phyloP scores from a whole-genome alignment of 2,797 vertebrate species.

The Gambusia yucatana region DNA sequence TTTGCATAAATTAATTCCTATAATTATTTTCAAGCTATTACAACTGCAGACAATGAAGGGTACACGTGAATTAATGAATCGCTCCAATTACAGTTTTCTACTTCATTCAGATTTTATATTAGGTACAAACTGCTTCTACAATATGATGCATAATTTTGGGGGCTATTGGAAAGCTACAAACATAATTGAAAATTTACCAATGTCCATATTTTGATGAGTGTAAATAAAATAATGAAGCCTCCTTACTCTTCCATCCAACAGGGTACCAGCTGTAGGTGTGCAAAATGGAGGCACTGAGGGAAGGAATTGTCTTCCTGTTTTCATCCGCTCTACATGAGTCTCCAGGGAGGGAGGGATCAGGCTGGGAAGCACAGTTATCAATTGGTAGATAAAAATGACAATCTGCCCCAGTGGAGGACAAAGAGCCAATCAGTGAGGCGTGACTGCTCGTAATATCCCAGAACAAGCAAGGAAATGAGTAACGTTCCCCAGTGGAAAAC shows the following conservation, averaged over 20 bases:
- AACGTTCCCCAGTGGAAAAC: slow-evolving; percentile 74
- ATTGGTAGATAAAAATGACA: slow-evolving; percentile 82
- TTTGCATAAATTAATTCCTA: background rate
- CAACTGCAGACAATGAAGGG: background rate
- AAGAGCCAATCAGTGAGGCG: slow-evolving; percentile 74
- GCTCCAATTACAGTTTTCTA: background rate
- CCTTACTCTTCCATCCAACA: slow-evolving; percentile 45
- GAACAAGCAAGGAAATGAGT: slow-evolving; percentile 74
- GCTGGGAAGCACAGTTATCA: slow-evolving; percentile 74
- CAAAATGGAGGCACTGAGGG: slow-evolving; percentile 72
- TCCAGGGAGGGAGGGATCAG: slow-evolving; percentile 77
- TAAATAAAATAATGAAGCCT: slow-evolving; percentile 35
- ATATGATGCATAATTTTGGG: slow-evolving; percentile 6
- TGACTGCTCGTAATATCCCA: slow-evolving; percentile 75
- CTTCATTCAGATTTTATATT: background rate
- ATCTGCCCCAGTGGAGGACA: slow-evolving; percentile 76
- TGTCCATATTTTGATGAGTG: slow-evolving; percentile 39
- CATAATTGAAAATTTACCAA: slow-evolving; percentile 40
- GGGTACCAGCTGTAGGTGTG: slow-evolving; percentile 49
- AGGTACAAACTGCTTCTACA: background rate
- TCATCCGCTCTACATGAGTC: slow-evolving; percentile 75
- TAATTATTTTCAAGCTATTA: slow-evolving; percentile 1
- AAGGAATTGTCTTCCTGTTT: slow-evolving; percentile 80
- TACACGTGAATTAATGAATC: slow-evolving; percentile 4
- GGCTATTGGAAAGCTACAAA: slow-evolving; percentile 1